Percentiles rank a stretch among this genome's conserved stretches.
phyloP scores from a whole-genome alignment of 2,113 vertebrate genomes.

The Nicator chloris region DNA sequence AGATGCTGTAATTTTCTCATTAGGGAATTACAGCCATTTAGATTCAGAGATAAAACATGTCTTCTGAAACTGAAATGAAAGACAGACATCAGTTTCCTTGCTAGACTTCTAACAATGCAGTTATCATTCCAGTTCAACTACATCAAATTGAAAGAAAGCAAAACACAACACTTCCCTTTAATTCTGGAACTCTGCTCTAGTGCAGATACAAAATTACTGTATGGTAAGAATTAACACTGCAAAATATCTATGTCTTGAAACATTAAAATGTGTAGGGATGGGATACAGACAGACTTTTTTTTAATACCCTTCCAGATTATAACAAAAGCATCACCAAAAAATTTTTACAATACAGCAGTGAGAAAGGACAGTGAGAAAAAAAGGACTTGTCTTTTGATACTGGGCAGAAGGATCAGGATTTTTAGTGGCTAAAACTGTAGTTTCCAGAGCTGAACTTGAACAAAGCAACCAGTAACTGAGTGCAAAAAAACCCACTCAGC shows the following conservation, averaged over 20 bases:
- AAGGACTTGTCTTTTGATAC: not conserved
- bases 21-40: slow-evolving; percentile 86
- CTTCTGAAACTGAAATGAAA: slow-evolving; percentile 86
- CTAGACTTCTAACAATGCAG: not conserved
- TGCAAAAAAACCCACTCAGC: not conserved
- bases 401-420: not conserved
- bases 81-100: not conserved
- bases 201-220: not conserved
- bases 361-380: not conserved
- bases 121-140: not conserved
- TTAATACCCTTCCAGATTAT: not conserved
- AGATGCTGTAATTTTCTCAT: slow-evolving; percentile 97
- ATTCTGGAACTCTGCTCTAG: not conserved
- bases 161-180: not conserved
- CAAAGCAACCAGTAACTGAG: not conserved
- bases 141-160: not conserved
- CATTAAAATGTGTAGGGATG: not conserved
- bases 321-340: not conserved
- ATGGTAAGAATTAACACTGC: not conserved
- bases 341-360: not conserved
- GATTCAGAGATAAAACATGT: slow-evolving; percentile 87
- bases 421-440: not conserved
- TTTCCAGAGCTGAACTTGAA: not conserved
- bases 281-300: not conserved
- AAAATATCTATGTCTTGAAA: not conserved